Evolutionary conservation across 2,888 invertebrate species (phyloP), one percentile per base, ranked within the genome.

Genomic region (Lumbricus terrestris): DNA sequence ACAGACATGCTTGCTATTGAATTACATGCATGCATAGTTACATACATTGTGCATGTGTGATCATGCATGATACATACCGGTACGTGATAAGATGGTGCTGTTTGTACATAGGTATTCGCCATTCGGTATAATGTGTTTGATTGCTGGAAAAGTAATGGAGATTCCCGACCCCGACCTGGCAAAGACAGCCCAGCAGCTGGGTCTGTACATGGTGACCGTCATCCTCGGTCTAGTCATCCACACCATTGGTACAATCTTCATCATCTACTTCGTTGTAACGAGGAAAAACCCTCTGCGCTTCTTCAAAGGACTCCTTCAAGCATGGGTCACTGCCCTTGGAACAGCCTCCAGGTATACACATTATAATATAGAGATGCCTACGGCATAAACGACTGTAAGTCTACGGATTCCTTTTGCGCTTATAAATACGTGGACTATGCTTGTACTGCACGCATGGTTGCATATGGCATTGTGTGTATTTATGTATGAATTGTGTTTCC

Each of bases 231-330:
- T 97, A 20, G 93, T 96, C 90, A 95, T 97, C 90, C 97, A 97
- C 93, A 96, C 96, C 1, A 93, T 96, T 88, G 94, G 96, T 92
- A 96, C 96, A 0, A 94, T 97, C 38, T 96, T 96, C 0, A 91
- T 95, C 33, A 95, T 96, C 90, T 97, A 96, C 94, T 96, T 96
- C 94, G 90, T 96, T 54, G 92, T 96, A 34, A 96, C 96, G 0
- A 94, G 97, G 93, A 97, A 96, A 92, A 96, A 98, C 92, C 99
- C 99, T 0, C 97, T 97, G 95, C 93, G 94, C 1, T 96, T 96
- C 93, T 96, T 96, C 94, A 93, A 93, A 91, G 96, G 96, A 83
- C 96, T 97, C 95, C 94, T 96, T 91, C 96, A 96, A 94, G 96
- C 96, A 23, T 96, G 96, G 96, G 95, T 96, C 90, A 96, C 96